phyloP scores from a whole-genome alignment of 2,888 invertebrate genomes.

The Endomychus coccineus region DNA sequence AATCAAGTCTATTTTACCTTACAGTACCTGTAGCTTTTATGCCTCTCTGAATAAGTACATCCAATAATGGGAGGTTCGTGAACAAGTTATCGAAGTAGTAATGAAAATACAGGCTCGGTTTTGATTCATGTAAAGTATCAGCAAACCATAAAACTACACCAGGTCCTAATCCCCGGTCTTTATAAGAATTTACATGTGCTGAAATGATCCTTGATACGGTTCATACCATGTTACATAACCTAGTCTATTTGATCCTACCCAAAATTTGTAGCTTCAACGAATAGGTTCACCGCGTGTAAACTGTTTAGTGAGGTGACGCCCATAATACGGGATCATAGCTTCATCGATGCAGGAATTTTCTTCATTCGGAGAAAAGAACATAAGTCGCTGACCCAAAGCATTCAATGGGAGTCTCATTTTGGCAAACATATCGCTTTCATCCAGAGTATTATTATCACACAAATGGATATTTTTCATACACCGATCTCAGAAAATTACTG shows the following conservation, averaged over 20 bases:
- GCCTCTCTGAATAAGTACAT: constrained; percentile 13
- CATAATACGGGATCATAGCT: constrained; percentile 35
- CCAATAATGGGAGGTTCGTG: constrained; percentile 17
- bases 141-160: constrained; percentile 17
- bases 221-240: constrained; percentile 28
- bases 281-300: constrained; percentile 29
- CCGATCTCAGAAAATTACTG: constrained; percentile 28
- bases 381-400: constrained; percentile 24
- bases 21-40: constrained; percentile 18
- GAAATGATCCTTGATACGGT: constrained; percentile 23
- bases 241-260: constrained; percentile 24
- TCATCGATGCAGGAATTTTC: constrained; percentile 33
- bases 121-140: constrained; percentile 11
- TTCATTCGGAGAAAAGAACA: constrained; percentile 26
- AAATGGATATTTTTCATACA: constrained; percentile 31
- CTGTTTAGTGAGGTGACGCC: constrained; percentile 29
- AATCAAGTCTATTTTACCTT: constrained; percentile 15
- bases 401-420: constrained; percentile 29
- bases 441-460: constrained; percentile 26
- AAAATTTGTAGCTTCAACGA: constrained; percentile 26
- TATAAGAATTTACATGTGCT: too few species aligned
- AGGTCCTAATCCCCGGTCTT: constrained; percentile 18
- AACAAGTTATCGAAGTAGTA: constrained; percentile 26
- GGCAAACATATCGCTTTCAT: constrained; percentile 26
- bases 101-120: constrained; percentile 7